A percentile compares a stretch with the other conserved stretches of the same genome.
These are phyloP conservation scores for Anarsia innoxiella DNA, from an alignment of 2,888 invertebrate genomes.

Conservation along the genomic window DNA sequence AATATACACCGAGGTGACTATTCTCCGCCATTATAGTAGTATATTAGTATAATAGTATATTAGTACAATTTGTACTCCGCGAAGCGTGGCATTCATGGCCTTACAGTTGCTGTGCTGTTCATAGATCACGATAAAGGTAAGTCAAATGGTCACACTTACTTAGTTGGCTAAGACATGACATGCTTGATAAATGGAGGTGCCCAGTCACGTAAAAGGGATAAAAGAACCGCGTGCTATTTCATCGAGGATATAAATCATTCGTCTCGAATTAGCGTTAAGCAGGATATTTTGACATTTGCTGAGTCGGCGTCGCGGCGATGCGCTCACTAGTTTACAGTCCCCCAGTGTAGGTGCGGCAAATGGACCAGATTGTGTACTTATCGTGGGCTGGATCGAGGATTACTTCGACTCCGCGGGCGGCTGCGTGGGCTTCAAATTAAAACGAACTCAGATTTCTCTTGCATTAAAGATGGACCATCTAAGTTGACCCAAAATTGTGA, in stretches of 20 bases:
- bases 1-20: not conserved
- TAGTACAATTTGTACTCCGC: slow-evolving; percentile 35
- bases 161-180: slow-evolving; percentile 40
- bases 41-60: slow-evolving; percentile 1
- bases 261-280: slow-evolving; percentile 61
- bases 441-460: slow-evolving; percentile 3
- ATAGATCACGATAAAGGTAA: slow-evolving; percentile 56
- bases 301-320: slow-evolving; percentile 25
- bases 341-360: slow-evolving; percentile 16
- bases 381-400: slow-evolving; percentile 19
- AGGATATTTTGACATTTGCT: slow-evolving; percentile 57
- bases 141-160: slow-evolving; percentile 44
- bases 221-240: slow-evolving; percentile 62
- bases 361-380: slow-evolving; percentile 20
- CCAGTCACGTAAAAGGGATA: slow-evolving; percentile 64
- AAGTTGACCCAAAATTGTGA: not conserved
- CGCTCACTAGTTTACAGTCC: slow-evolving; percentile 44
- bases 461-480: not conserved
- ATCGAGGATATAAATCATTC: slow-evolving; percentile 61
- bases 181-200: too few species aligned
- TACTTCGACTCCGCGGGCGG: not conserved
- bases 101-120: slow-evolving; percentile 40
- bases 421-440: slow-evolving; percentile 8
- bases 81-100: slow-evolving; percentile 36
- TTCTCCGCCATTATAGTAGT: not conserved